A percentile compares a stretch with the other conserved stretches of the same genome.
These are phyloP conservation scores for Labroides dimidiatus DNA, from an alignment of 2,797 vertebrate species.

Conservation along the genomic window DNA sequence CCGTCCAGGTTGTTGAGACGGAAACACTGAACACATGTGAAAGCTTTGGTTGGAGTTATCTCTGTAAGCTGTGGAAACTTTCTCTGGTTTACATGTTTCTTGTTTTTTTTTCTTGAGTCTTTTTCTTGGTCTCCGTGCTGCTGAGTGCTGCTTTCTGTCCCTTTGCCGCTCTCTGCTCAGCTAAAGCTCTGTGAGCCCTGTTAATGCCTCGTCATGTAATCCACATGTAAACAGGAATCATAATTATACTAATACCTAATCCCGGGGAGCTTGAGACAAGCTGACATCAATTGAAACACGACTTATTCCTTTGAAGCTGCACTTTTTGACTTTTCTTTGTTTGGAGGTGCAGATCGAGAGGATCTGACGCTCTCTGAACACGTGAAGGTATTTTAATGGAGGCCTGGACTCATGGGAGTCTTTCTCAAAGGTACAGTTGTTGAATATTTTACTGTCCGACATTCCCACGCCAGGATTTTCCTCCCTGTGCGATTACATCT, in stretches of 20 bases:
- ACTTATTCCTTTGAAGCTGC: constrained; percentile 21
- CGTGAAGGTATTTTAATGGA: constrained; percentile 45
- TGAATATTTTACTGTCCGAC: constrained; percentile 67
- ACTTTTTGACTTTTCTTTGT: constrained; percentile 4
- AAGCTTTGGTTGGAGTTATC: constrained; percentile 40
- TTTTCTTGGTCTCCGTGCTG: constrained; percentile 27
- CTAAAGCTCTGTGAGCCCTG: constrained; percentile 47
- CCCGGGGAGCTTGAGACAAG: constrained; percentile 63
- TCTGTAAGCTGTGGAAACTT: constrained; percentile 47
- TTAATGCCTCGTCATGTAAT: constrained; percentile 66
- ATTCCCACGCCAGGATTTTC: constrained; percentile 25
- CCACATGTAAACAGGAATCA: constrained; percentile 72
- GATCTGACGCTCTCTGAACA: constrained; percentile 47
- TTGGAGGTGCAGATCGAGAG: constrained; percentile 36
- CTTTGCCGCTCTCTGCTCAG: constrained; percentile 17
- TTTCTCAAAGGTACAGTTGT: constrained; percentile 54
- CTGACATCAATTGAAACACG: constrained; percentile 38
- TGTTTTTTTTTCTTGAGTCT: background rate
- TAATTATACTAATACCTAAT: constrained; percentile 46
- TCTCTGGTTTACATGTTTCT: constrained; percentile 24
- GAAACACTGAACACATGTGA: constrained; percentile 67
- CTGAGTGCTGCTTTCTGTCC: constrained; percentile 27
- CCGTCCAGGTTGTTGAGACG: constrained; percentile 50
- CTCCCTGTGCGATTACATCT: constrained; percentile 45
- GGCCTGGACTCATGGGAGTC: constrained; percentile 59